Base-by-base conservation (phyloP, 2,888 invertebrate genomes). In the Noctua pronuba region DNA sequence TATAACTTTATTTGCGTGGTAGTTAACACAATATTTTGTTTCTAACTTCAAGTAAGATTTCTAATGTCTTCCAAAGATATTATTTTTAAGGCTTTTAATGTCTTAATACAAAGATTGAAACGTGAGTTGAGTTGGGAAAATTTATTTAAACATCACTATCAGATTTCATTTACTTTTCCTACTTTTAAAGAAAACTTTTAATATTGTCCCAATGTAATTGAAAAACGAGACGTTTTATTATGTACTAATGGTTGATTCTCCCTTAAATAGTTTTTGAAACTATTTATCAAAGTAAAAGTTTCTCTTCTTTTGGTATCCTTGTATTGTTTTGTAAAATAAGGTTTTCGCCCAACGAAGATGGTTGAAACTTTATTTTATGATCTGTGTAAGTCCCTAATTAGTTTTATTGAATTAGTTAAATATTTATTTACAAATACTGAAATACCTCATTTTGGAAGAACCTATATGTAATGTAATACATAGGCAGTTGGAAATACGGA, bases 1-100 rank as follows among this genome's bases (percentile, higher is more conserved):
- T 44, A 10, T 10, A 35, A 35, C 6, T 44, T 35, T 44, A 28
- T 72, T 77, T 72, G 60, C 80, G 71, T 77, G 49, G 62, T 80
- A 78, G 62, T 72, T 7, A 31, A 5, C 28, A 38, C 46, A n/a
- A 55, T 80, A 78, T 73, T 46, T 31, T 16, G 16, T 55, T 80
- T 28, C 52, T 28, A 41, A 58, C 13, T 65, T 46, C 21, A 11
- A 38, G 31, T 24, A 46, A 31, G 55, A 49, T 35, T 81, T 52
- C 11, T 28, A 44, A 64, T 77, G 18, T 28, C n/a, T 52, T 64
- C 0, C 1, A 28, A 38, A 28, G 13, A 74, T 73, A 58, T 24
- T 65, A 38, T 49, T 74, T 65, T 52, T 81, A 49, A 16, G 49
- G 18, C 28, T 75, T 79, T 74, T 24, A 44, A 21, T 41, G 38